Evolutionary conservation across 2,113 vertebrate species (phyloP).

Genomic region (Tretioscincus oriximinensis): DNA sequence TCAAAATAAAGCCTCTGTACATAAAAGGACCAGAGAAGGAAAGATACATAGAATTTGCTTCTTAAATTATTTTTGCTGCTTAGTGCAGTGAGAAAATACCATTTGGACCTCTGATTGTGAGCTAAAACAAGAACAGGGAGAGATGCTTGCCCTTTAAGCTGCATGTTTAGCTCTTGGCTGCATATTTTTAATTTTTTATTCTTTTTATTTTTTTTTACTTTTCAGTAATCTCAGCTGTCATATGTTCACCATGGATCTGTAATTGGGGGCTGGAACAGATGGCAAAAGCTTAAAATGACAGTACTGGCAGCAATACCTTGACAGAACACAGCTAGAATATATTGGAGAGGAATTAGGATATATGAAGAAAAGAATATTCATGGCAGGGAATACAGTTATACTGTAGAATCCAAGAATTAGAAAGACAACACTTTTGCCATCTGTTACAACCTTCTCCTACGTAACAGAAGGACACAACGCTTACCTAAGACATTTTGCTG

Average conservation of each 20-base stretch:
- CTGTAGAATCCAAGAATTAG: background rate
- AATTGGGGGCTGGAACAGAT: slow-evolving; percentile 68
- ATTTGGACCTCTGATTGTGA: slow-evolving; percentile 34
- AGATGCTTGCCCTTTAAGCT: slow-evolving; percentile 17
- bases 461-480: background rate
- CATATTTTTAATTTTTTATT: background rate
- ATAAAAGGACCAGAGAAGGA: no score
- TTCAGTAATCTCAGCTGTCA: slow-evolving; percentile 57
- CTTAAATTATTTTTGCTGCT: background rate
- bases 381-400: background rate
- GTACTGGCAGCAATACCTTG: slow-evolving; percentile 36
- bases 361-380: fast-evolving
- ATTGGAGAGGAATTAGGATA: fast-evolving
- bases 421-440: background rate
- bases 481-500: background rate
- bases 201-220: background rate
- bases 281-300: slow-evolving; percentile 54
- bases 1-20: no score
- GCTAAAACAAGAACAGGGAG: slow-evolving; percentile 29
- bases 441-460: background rate
- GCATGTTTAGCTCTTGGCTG: background rate
- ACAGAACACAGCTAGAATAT: background rate
- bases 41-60: background rate
- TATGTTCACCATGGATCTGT: slow-evolving; percentile 60
- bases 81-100: background rate